A percentile compares a stretch with the other conserved stretches of the same genome.
phyloP scores from a whole-genome alignment of 2,113 vertebrate species.

The Lanius ludovicianus region DNA sequence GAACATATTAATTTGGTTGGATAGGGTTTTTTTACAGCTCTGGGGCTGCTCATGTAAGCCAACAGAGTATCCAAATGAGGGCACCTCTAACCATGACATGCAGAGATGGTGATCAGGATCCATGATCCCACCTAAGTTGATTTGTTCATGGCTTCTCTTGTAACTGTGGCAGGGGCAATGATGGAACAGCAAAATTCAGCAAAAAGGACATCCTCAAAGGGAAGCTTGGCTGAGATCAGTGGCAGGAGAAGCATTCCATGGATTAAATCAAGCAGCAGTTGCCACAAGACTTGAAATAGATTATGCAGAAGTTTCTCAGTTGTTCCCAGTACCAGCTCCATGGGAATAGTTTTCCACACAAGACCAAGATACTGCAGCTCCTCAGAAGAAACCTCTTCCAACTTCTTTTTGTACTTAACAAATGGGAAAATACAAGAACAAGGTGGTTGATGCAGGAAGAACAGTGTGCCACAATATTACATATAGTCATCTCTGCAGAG shows the following conservation, averaged over 20 bases:
- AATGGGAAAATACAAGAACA: not conserved
- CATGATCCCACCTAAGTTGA: accelerated
- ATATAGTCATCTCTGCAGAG: not conserved
- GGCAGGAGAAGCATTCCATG: not conserved
- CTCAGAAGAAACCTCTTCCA: not conserved
- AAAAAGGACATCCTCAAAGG: not conserved
- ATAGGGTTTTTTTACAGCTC: not conserved
- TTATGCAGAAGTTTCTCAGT: not conserved
- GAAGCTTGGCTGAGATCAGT: not conserved
- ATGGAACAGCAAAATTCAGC: not conserved
- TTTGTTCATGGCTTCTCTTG: not conserved
- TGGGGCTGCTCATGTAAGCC: accelerated
- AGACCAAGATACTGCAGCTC: not conserved
- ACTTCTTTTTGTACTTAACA: not conserved
- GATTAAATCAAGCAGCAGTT: not conserved
- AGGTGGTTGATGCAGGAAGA: not conserved
- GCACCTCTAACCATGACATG: no score
- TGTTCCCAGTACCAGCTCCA: not conserved
- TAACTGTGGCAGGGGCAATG: not conserved
- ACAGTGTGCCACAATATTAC: not conserved
- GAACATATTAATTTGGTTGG: not conserved
- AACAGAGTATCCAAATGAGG: not conserved
- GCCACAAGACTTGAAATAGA: accelerated
- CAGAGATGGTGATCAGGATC: not conserved
- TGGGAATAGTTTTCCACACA: not conserved